phyloP scores from a whole-genome alignment of 30 jellyfish, hydroid and myxozoan genomes.

The Aurelia sp. region DNA sequence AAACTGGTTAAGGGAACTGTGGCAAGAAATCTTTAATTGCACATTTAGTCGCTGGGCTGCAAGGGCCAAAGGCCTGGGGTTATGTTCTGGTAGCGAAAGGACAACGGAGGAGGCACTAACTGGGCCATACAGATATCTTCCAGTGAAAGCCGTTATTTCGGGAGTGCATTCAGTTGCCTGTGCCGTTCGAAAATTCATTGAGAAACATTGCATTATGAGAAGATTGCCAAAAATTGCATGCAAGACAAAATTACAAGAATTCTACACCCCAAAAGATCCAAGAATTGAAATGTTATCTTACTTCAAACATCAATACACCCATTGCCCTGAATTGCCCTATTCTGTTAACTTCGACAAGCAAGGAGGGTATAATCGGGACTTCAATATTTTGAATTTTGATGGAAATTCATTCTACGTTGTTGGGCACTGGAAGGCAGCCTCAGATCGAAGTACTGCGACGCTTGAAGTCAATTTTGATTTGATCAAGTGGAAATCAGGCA shows the following conservation, averaged over 20 bases:
- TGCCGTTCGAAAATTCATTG: slow-evolving; percentile 21
- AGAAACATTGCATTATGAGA: slow-evolving; percentile 13
- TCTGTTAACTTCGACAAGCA: slow-evolving; percentile 12
- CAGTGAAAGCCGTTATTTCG: slow-evolving; percentile 9
- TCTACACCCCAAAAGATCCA: slow-evolving; percentile 2
- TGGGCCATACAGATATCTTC: not conserved
- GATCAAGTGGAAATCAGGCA: slow-evolving; percentile 3
- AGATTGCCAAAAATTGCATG: slow-evolving; percentile 12
- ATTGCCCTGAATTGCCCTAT: not conserved
- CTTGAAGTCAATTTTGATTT: too few relatives aligned
- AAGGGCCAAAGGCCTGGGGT: not conserved
- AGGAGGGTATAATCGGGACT: not conserved
- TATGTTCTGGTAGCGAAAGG: not conserved
- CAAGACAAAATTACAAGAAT: not conserved
- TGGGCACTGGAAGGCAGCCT: not conserved
- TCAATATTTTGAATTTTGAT: slow-evolving; percentile 11
- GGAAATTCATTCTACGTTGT: not conserved
- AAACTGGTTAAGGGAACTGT: slow-evolving; percentile 4
- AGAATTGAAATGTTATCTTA: not conserved
- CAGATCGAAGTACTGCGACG: too few relatives aligned
- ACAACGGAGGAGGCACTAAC: not conserved
- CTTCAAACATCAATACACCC: not conserved
- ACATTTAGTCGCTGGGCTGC: not conserved
- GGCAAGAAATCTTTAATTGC: slow-evolving; percentile 16
- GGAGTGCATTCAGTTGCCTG: slow-evolving; percentile 36